Evolutionary conservation across 64 coral and sea anemone species (phyloP), one percentile per base, ranked within the genome.

Genomic region (Platygyra sinensis): DNA sequence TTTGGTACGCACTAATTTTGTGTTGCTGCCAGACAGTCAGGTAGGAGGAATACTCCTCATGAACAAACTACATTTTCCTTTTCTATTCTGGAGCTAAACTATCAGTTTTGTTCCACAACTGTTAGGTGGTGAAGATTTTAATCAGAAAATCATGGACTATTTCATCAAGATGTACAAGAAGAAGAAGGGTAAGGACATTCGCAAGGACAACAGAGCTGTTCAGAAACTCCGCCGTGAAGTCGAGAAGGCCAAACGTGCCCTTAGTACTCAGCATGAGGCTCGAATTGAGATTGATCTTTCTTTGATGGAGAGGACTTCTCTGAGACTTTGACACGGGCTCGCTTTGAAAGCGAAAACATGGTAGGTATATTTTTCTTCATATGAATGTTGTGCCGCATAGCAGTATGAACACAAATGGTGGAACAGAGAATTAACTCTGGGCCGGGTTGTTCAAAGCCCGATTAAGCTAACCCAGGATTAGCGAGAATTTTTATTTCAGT

Each of bases 141-240:
- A 99, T 75, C 97, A 99, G 85, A 89, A 86, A 73, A 94, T 99
- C n/a, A 99, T 99, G 97, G 91, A 95, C 24, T 79, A 99, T 57
- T 99, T 99, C 83, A 96, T 99, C 82, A 99, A 99, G 55, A 72
- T 99, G 29, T 99, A 99, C 79, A 99, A 99, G 91, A 99, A 99
- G 61, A 99, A 99, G 97, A 99, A 95, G 64, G 97, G 97, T 88
- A 99, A 99, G 79, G 89, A 99, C 72, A 95, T 99, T 29, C 97
- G 97, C n/a, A 99, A 99, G 79, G 97, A 99, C 42, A 99, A 99
- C 91, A 90, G 97, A 73, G 97, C 97, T 71, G 90, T 99, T 54
- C 97, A 99, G 67, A 99, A 99, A 86, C 97, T 99, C 17, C 88
- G 97, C 60, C 97, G 97, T 89, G 97, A 99, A 62, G 97, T 99